Percentiles rank a stretch among this genome's conserved stretches.
Evolutionary conservation across 2,797 vertebrate species (phyloP).

Genomic region (Muscicapa striata): DNA sequence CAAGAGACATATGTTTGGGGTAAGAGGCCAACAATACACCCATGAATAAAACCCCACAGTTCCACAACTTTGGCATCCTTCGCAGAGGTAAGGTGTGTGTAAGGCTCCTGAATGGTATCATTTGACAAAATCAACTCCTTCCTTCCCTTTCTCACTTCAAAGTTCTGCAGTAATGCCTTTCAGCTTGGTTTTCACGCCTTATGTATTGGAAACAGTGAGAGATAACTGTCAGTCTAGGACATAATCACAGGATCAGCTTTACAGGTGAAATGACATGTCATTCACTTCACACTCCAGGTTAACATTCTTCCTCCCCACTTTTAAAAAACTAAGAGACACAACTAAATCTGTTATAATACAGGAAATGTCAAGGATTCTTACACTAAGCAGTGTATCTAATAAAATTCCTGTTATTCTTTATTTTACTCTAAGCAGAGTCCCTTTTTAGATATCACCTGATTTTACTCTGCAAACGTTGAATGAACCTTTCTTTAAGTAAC

Average conservation of each 20-base stretch:
- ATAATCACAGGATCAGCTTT: background rate
- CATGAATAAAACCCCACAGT: accelerated
- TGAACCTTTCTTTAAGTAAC: background rate
- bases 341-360: background rate
- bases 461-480: background rate
- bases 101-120: background rate
- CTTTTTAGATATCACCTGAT: background rate
- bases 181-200: background rate
- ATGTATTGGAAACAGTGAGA: background rate
- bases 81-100: background rate
- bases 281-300: background rate
- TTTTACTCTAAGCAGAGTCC: background rate
- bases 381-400: background rate
- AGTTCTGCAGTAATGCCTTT: background rate
- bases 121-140: background rate
- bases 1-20: background rate
- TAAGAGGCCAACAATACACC: background rate
- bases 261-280: background rate
- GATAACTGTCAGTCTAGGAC: background rate
- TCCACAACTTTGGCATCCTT: background rate
- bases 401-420: background rate
- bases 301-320: background rate
- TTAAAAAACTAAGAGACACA: background rate
- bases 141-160: background rate
- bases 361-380: background rate